Conservation (phyloP, 2,113 vertebrate genomes). For the Tragelaphus scriptus region DNA sequence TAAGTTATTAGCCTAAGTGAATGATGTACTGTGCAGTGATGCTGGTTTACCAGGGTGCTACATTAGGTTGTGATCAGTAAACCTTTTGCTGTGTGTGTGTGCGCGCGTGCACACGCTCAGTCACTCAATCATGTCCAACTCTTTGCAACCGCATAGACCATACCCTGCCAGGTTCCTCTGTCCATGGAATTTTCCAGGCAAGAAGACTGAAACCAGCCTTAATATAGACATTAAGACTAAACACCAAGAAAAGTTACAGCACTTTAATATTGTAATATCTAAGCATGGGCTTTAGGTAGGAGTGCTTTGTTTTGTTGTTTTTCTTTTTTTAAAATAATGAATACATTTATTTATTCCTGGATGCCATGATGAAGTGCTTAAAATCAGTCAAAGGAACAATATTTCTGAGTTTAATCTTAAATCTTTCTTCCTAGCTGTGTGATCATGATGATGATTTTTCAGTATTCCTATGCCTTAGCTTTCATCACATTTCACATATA, state of each 20-base stretch:
- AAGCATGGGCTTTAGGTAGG: not conserved
- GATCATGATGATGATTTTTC: not conserved
- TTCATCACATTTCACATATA: not conserved
- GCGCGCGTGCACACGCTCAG: accelerated
- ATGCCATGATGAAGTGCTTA: not conserved
- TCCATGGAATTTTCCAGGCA: not conserved
- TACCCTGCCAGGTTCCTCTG: not conserved
- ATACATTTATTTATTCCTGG: not conserved
- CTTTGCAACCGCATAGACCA: not conserved
- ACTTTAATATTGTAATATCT: not conserved
- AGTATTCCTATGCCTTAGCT: not conserved
- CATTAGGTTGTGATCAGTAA: not conserved
- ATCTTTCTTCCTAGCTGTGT: not conserved
- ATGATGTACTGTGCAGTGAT: not conserved
- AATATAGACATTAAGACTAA: not conserved
- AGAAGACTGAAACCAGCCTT: not conserved
- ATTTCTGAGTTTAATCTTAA: not conserved
- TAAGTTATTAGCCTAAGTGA: not conserved
- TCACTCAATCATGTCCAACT: not conserved
- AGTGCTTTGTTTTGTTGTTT: not conserved
- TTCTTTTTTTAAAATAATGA: not conserved
- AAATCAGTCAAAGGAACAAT: not conserved
- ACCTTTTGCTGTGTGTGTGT: not conserved
- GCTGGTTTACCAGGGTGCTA: not conserved
- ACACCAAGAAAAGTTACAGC: not conserved